Evolutionary conservation across 2,797 vertebrate genomes (phyloP), one percentile per base, ranked within the genome.

Genomic region (Muraenolepis orangiensis): DNA sequence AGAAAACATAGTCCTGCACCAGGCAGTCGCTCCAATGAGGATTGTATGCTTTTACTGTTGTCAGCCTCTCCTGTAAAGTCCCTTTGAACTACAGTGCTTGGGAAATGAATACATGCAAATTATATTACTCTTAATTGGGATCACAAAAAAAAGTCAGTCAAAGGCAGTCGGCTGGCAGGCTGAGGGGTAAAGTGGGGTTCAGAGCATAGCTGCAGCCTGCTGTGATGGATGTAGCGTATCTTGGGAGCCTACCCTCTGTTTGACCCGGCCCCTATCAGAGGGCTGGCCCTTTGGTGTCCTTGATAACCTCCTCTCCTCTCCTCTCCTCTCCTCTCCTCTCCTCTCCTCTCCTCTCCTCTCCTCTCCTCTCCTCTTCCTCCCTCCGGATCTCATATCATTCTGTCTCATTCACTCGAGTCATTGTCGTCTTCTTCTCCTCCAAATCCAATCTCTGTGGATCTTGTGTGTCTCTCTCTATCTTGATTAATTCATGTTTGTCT

Each of bases 261-360:
- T 51, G 46, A 38, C 11, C 69, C 34, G 31, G 29, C 12, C 36
- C 69, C 34, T 18, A 14, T 16, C 26, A 23, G 6, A 70, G 86
- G 80, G 82, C 79, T 83, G 78, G 2, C 16, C 77, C 84, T 84
- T 87, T 51, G 12, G 23, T 29, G 23, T 66, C 64, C 66, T 77
- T 26, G 10, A 18, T 72, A 12, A 32, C n/a, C 3, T 0, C 31
- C 20, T 67, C 36, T 36, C 30, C 46, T 3, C 40, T 26, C 4
- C 36, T 30, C 23, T 5, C 31, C 14, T 69, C 20, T 69, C 69
- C 36, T 80, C 80, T 88, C 83, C 76, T 78, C 79, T 85, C 82
- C 80, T 87, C 83, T 80, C 83, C 70, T 77, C n/a, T n/a, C n/a
- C n/a, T 75, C 81, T 84, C 74, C 76, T 77, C 80, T 72, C 23